Conservation (phyloP, 2,113 vertebrate species). For the Hyla sarda region DNA sequence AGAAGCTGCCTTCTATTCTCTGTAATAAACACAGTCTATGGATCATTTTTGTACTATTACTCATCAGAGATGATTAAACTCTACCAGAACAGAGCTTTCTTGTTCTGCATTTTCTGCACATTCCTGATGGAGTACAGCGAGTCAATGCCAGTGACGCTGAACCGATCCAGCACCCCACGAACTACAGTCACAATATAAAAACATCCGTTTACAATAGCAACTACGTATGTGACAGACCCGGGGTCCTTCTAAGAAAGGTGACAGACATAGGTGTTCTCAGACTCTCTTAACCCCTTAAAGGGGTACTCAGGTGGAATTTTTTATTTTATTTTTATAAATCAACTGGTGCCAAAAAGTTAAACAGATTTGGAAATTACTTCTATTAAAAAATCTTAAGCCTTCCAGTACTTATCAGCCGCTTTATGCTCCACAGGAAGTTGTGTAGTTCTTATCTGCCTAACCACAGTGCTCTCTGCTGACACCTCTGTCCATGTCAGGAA, state of each 20-base stretch:
- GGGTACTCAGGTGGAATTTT: no score
- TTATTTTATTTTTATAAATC: no score
- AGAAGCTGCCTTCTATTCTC: slow-evolving; percentile 54
- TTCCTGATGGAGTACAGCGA: not conserved
- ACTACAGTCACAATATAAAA: not conserved
- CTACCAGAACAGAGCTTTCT: slow-evolving; percentile 25
- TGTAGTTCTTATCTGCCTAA: no score
- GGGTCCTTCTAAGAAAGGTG: not conserved
- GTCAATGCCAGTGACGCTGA: not conserved
- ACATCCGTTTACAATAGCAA: not conserved
- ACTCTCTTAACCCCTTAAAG: no score
- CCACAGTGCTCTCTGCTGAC: no score
- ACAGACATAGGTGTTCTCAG: no score
- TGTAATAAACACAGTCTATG: slow-evolving; percentile 58
- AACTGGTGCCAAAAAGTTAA: no score
- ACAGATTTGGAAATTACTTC: no score
- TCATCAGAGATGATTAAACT: slow-evolving; percentile 55
- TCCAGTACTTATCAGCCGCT: no score
- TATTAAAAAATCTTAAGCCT: no score
- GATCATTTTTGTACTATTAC: slow-evolving; percentile 50
- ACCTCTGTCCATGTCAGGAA: no score
- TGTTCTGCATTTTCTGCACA: slow-evolving; percentile 24
- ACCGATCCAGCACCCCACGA: not conserved
- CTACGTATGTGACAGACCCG: not conserved
- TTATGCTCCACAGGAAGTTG: no score